Evolutionary conservation across 2,888 invertebrate species (phyloP), one percentile per base, ranked within the genome.

Genomic region (Erebia aethiops): DNA sequence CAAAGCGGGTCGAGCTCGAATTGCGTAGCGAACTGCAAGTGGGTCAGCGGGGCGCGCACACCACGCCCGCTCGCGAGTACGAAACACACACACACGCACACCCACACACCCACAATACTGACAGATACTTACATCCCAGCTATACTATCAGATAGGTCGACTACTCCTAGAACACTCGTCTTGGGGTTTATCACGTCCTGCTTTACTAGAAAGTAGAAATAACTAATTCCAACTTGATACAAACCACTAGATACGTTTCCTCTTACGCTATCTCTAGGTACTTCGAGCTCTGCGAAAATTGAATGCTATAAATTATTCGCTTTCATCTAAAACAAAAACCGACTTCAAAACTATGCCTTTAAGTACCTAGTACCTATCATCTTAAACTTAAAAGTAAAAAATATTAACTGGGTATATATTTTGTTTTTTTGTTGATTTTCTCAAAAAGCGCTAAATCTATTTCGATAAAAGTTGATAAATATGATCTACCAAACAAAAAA

Each of bases 11-110:
- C 90, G 89, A 86, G 89, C 85, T 89, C 87, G 87, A 87, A 88
- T 91, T 91, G 91, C 91, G 91, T 90, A 89, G 90, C 76, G 85
- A 86, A 83, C 86, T 87, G 86, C 88, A 92, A 90, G 84, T 92
- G 87, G 92, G 92, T 92, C 91, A 92, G 85, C 89, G 83, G 93
- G 91, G 84, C 91, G 89, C 87, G 86, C 82, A 82, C 81, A 80
- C 82, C 82, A 78, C 81, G 80, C 77, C 77, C 77, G 79, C 78
- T 80, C 51, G 66, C 63, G 69, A 43, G 58, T 61, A 41, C 60
- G 10, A 73, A 72, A 73, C 77, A 73, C 56, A 76, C 79, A 78
- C 78, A 80, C 79, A 78, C 77, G 79, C 75, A 78, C 77, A 73
- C 56, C 76, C 79, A 78, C 78, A 80, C 79, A 78, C 77, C 79